Base-by-base conservation (phyloP, 2,888 invertebrate genomes). In the Apodemia hepburni region DNA sequence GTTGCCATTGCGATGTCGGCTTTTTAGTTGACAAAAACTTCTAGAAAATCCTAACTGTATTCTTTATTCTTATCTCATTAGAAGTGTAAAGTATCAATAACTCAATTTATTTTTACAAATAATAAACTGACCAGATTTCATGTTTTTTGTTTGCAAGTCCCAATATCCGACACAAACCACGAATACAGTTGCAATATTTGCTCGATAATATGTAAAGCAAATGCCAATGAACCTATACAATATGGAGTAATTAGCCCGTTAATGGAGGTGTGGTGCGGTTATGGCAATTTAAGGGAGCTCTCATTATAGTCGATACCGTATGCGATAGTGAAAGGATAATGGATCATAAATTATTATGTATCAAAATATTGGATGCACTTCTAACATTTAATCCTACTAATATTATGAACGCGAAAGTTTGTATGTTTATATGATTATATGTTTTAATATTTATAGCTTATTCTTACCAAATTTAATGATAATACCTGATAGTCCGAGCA, bases 211-310 rank as follows among this genome's bases (percentile, higher is more conserved):
- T 57, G 54, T 57, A 57, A 57, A 69, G 65, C 66, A 68, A 65
- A 68, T 63, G 65, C 62, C 66, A 66, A 68, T 67, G 67, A 65
- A 65, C 64, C 64, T 63, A 64, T 61, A 67, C 69, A 70, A 59
- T 69, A 65, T 67, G 67, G 66, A 67, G 66, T 72, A 73, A 72
- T 72, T 72, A 73, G 66, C 64, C 65, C 63, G 66, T 63, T 69
- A 72, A 71, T 68, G 70, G 69, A 64, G 66, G 64, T 69, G 65
- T 64, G 68, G 63, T 67, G 66, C 27, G 54, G 67, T 72, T 69
- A 69, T 71, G 66, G 69, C 66, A 70, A 70, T 69, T 71, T 69
- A 70, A 70, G 68, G 69, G 66, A 62, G 54, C 66, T 67, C 68
- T 65, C 69, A 69, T 67, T 59, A 66, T 68, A 66, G 60, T 38